Evolutionary conservation across 2,888 invertebrate species (phyloP).

Genomic region (Eupelmus urozonus): DNA sequence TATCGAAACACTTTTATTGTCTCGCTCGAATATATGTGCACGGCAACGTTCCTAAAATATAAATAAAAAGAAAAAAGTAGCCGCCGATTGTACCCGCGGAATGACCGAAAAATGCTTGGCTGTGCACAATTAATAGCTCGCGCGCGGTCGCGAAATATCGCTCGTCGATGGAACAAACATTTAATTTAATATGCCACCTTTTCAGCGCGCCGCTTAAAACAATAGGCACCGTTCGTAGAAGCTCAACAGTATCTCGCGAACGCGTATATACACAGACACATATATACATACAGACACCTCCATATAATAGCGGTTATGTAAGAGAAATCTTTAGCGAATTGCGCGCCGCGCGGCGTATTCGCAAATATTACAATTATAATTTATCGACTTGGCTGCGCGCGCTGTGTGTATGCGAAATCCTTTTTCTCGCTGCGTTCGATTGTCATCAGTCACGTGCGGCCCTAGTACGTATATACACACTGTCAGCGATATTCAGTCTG

Average conservation of each 20-base stretch:
- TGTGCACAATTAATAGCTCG: conserved; percentile 26
- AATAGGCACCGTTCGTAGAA: conserved; percentile 51
- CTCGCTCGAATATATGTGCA: not conserved
- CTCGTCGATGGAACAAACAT: conserved; percentile 42
- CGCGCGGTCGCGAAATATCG: conserved; percentile 32
- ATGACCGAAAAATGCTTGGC: not conserved
- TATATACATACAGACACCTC: not conserved
- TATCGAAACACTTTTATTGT: conserved; percentile 34
- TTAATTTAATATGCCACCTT: conserved; percentile 50
- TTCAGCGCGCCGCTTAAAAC: conserved; percentile 36
- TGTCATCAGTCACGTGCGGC: conserved; percentile 39
- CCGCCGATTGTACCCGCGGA: not conserved
- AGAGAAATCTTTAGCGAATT: conserved; percentile 43
- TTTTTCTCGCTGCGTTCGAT: conserved; percentile 12
- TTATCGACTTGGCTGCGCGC: conserved; percentile 30
- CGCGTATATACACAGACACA: not conserved
- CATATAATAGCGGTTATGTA: conserved; percentile 31
- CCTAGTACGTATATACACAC: not conserved
- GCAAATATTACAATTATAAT: conserved; percentile 50
- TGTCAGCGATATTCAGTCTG: conserved; percentile 39
- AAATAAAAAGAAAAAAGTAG: not conserved
- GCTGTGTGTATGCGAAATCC: not conserved
- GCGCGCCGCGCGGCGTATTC: conserved; percentile 12
- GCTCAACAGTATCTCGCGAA: conserved; percentile 16
- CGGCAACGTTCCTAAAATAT: too few relatives aligned